These are phyloP conservation scores for Dendroctonus ponderosae DNA, from an alignment of 1,140 invertebrate species.

Conservation along the genomic window DNA sequence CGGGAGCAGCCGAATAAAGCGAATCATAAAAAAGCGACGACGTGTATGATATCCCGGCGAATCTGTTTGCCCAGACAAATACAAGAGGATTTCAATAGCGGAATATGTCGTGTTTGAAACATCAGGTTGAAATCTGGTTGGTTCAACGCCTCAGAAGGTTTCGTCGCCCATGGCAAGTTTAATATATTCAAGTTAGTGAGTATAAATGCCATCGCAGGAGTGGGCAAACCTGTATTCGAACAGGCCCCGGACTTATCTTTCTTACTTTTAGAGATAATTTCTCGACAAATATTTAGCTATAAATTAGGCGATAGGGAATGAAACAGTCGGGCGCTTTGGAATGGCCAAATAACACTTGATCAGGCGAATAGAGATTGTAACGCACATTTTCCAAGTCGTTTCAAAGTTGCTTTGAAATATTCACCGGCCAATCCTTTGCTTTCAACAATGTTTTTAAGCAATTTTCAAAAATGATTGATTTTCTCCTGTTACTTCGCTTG, in stretches of 20 bases:
- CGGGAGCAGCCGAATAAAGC: neutral
- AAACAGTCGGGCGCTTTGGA: too few relatives aligned
- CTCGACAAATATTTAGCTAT: neutral
- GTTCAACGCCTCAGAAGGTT: neutral
- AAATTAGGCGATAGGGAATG: neutral
- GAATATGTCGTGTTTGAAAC: neutral
- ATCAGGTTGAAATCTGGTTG: neutral
- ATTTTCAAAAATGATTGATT: too few relatives aligned
- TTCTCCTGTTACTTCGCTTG: too few relatives aligned
- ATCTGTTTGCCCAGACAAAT: too few relatives aligned
- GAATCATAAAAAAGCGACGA: neutral
- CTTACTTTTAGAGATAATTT: slow-evolving; percentile 1
- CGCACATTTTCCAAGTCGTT: too few relatives aligned
- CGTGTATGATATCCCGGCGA: too few relatives aligned
- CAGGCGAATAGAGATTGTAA: too few relatives aligned
- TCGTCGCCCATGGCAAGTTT: neutral
- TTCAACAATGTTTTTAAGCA: too few relatives aligned
- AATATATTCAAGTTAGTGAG: slow-evolving; percentile 1
- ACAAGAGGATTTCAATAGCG: neutral
- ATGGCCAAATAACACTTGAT: too few relatives aligned
- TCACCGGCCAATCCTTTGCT: too few relatives aligned
- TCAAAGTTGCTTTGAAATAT: too few relatives aligned
- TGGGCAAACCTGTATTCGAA: slow-evolving; percentile 1
- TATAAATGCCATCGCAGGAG: neutral
- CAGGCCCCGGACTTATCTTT: neutral